phyloP scores from a whole-genome alignment of 2,113 vertebrate genomes.

The Abramis brama region DNA sequence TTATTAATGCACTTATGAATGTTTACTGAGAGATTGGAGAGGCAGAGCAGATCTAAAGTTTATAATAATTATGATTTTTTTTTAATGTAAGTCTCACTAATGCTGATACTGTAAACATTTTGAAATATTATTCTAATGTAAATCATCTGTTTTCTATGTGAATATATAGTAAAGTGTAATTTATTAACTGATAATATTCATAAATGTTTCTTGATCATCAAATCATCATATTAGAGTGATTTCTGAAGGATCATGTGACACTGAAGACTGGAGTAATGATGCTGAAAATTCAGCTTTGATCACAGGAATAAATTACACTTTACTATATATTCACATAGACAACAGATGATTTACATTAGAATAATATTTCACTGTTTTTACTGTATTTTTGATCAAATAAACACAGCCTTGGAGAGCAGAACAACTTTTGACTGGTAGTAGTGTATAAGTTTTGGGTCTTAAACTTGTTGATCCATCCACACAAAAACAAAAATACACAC shows the following conservation, averaged over 20 bases:
- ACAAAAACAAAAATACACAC: slow-evolving; percentile 69
- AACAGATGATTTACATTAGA: neutral
- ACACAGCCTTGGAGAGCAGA: neutral
- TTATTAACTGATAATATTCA: neutral
- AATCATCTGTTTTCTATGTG: neutral
- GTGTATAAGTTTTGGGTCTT: neutral
- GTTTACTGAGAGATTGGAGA: neutral
- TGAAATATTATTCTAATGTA: neutral
- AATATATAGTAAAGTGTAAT: neutral
- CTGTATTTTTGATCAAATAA: neutral
- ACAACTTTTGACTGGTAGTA: neutral
- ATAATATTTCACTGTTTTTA: neutral
- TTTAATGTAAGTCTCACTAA: neutral
- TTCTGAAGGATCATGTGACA: too few relatives aligned
- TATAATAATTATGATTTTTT: too few relatives aligned
- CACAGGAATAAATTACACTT: neutral
- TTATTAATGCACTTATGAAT: neutral
- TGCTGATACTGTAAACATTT: neutral
- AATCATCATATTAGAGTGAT: too few relatives aligned
- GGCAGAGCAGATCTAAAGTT: neutral
- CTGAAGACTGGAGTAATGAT: too few relatives aligned
- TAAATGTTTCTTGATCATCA: too few relatives aligned
- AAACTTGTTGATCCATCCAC: neutral
- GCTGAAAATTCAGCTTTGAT: too few relatives aligned
- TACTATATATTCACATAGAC: neutral